Base-by-base conservation (phyloP, 2,797 vertebrate species). In the Epinephelus coioides region DNA sequence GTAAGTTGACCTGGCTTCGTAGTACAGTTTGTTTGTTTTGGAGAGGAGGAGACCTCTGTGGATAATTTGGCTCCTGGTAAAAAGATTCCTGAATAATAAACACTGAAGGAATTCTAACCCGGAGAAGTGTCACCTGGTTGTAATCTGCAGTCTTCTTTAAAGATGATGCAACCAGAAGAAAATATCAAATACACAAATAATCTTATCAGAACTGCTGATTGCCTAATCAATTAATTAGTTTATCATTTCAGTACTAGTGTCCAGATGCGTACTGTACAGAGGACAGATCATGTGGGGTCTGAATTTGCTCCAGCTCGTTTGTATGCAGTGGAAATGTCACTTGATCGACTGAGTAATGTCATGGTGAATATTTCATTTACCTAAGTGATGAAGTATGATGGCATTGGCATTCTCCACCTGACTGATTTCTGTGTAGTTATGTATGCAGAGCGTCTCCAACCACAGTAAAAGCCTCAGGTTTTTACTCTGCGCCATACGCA, bases 311-410 rank as follows among this genome's bases (percentile, higher is more conserved):
- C 7, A 44, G 56, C 17, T 30, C 2, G 1, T 74, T 49, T 18
- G 12, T 19, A 18, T 13, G n/a, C 54, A 55, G 25, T 53, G 27
- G 34, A 76, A 73, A 82, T 59, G 40, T 25, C 44, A 76, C n/a
- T 23, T 1, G 19, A 69, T 73, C 6, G 5, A 40, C 4, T 1
- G 0, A 12, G 1, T 62, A 46, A 61, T 43, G 56, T 44, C 21
- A 19, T 3, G 11, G 13, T 38, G 19, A 68, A 44, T 57, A 49
- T 40, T 63, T 44, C 11, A 56, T 69, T 60, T 27, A 66, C 27
- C 15, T 4, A 30, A 46, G n/a, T 55, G 43, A 82, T 77, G 43
- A 73, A 70, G 23, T 78, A 19, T 46, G 65, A 70, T 44, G 19
- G 55, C 27, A 62, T 44, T 50, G 57, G 11, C 19, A 53, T 59